Base-by-base conservation (phyloP, 2,113 vertebrate species). In the Calidris pygmaea region DNA sequence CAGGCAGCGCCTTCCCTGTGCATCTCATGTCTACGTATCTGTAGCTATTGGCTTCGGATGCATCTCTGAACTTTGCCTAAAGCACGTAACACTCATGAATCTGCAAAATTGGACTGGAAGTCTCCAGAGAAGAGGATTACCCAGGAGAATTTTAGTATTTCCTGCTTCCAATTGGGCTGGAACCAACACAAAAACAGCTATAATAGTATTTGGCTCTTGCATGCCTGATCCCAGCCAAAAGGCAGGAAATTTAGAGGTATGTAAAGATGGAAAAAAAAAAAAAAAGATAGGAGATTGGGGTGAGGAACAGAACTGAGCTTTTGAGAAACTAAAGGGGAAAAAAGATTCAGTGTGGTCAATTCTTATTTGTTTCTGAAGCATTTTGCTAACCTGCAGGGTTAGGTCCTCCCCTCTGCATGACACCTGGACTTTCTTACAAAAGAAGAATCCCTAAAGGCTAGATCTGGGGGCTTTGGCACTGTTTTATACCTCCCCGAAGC, bases 121-220 rank as follows among this genome's bases (percentile, higher is more conserved):
- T 96, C 96, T 96, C 96, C 74, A 92, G 96, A 96, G 96, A 92
- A 94, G 80, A 95, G 81, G 66, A 86, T 95, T 96, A 90, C 96
- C 77, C 96, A 85, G 60, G 95, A 95, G 96, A 95, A 85, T 96
- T 95, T 78, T 55, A 92, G 92, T 91, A 96, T 97, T 97, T 96
- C 96, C 96, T 96, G 94, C 96, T 97, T 97, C 96, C 95, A 96
- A 3, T 95, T 93, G 86, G 95, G 86, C 84, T 95, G 96, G 91
- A 97, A 96, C 87, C 92, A 94, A 85, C 80, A 91, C 77, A 94
- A 95, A 94, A 96, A 32, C 94, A 95, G 86, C 77, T 96, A 50
- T 76, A 95, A 95, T 50, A 50, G 83, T 79, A 74, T 92, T 96
- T 96, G 96, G 92, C 95, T 94, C 94, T 89, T 58, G 81, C 18